Evolutionary conservation across 2,888 invertebrate species (phyloP).

Genomic region (Dioctria rufipes): DNA sequence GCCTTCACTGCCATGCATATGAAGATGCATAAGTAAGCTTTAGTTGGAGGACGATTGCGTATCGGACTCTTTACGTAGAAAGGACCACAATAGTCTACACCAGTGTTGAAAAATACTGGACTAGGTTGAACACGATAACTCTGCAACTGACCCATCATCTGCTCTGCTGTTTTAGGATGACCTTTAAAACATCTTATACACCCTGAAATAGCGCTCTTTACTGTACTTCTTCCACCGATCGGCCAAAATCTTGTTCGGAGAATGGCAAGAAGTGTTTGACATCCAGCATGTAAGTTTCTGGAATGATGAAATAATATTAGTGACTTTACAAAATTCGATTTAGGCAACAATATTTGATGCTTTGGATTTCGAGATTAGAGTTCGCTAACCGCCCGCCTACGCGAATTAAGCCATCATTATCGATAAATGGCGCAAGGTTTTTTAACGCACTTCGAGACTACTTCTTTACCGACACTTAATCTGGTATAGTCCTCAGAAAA

Average conservation of each 20-base stretch:
- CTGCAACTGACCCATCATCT: too few species aligned
- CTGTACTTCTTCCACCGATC: not conserved
- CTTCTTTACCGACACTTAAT: not conserved
- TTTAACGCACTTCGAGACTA: not conserved
- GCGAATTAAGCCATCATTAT: not conserved
- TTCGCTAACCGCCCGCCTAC: not conserved
- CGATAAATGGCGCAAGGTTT: not conserved
- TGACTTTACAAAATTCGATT: constrained; percentile 50
- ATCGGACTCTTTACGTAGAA: too few species aligned
- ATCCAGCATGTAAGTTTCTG: too few species aligned
- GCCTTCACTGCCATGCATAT: not conserved
- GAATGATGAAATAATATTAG: not conserved
- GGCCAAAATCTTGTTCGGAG: too few species aligned
- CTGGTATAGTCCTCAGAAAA: not conserved
- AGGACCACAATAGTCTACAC: too few species aligned
- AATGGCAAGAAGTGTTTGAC: too few species aligned
- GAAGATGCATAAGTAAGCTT: too few species aligned
- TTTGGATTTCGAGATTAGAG: constrained; percentile 25
- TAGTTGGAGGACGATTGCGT: too few species aligned
- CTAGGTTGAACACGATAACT: too few species aligned
- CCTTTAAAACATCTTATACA: constrained; percentile 58
- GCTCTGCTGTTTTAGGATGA: constrained; percentile 28
- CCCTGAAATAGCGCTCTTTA: constrained; percentile 55
- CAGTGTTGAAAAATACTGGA: too few species aligned
- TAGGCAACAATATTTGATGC: constrained; percentile 59